These are phyloP conservation scores for Drosophila melanica DNA, from an alignment of 1,140 invertebrate genomes.

Conservation along the genomic window DNA sequence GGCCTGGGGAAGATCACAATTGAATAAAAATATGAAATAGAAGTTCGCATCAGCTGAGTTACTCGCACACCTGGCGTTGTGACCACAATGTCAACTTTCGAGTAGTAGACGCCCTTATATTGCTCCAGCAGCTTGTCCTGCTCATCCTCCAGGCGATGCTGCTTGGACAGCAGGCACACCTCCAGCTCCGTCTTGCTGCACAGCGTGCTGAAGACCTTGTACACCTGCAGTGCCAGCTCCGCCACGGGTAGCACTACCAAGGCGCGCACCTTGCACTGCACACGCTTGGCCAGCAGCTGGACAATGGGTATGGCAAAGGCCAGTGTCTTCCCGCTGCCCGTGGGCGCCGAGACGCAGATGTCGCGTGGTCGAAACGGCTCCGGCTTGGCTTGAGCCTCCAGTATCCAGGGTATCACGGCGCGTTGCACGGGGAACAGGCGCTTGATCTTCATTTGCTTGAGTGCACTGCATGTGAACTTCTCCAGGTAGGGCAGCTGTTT, in stretches of 20 bases:
- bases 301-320: constrained; percentile 97
- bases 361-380: constrained; percentile 90
- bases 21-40: not conserved
- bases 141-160: constrained; percentile 89
- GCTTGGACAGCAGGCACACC: constrained; percentile 90
- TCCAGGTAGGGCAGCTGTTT: constrained; percentile 57
- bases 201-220: constrained; percentile 91
- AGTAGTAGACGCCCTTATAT: constrained; percentile 85
- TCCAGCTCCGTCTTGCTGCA: constrained; percentile 89
- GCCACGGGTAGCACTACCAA: constrained; percentile 95
- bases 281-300: constrained; percentile 85
- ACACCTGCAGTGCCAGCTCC: constrained; percentile 95
- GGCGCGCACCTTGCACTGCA: constrained; percentile 89
- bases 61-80: constrained; percentile 89
- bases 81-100: constrained; percentile 94
- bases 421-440: constrained; percentile 95
- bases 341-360: constrained; percentile 98
- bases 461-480: constrained; percentile 86
- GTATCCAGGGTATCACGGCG: constrained; percentile 92
- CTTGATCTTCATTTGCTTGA: constrained; percentile 90
- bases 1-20: constrained; percentile 85
- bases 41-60: not conserved
- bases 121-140: constrained; percentile 89
- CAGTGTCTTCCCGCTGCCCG: constrained; percentile 98
- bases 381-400: constrained; percentile 87